These are phyloP conservation scores for Nasonia giraulti DNA, from an alignment of 1,140 invertebrate genomes.

Conservation along the genomic window DNA sequence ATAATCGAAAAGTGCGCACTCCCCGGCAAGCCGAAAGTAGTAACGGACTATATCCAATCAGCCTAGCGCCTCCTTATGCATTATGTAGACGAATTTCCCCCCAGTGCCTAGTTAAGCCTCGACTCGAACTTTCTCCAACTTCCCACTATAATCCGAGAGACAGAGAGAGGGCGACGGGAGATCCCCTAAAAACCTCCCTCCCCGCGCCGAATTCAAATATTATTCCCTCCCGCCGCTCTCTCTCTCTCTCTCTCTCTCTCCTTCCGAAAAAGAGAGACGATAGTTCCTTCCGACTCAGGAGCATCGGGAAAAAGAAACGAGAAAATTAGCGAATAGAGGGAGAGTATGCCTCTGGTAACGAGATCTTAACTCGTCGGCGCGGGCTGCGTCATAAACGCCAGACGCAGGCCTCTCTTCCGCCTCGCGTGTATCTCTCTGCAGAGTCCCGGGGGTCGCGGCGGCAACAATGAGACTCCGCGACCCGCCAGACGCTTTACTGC, in stretches of 20 bases:
- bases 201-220: neutral
- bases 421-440: slow-evolving; percentile 51
- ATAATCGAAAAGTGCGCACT: slow-evolving; percentile 34
- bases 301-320: neutral
- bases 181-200: neutral
- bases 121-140: slow-evolving; percentile 23
- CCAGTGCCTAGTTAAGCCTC: slow-evolving; percentile 45
- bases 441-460: slow-evolving; percentile 56
- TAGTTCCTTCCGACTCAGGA: neutral
- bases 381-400: slow-evolving; percentile 69
- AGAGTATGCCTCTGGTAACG: slow-evolving; percentile 53
- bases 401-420: slow-evolving; percentile 58
- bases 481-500: slow-evolving; percentile 66
- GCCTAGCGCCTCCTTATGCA: slow-evolving; percentile 24
- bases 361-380: slow-evolving; percentile 66
- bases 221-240: neutral
- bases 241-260: too few species aligned
- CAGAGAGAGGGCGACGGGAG: neutral
- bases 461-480: slow-evolving; percentile 68
- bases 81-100: slow-evolving; percentile 44
- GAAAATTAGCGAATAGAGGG: slow-evolving; percentile 28
- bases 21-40: slow-evolving; percentile 20
- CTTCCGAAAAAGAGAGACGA: neutral
- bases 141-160: neutral
- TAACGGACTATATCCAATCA: slow-evolving; percentile 47